Evolutionary conservation across 2,113 vertebrate genomes (phyloP), one percentile per base, ranked within the genome.

Genomic region (Sylvilagus bachmani): DNA sequence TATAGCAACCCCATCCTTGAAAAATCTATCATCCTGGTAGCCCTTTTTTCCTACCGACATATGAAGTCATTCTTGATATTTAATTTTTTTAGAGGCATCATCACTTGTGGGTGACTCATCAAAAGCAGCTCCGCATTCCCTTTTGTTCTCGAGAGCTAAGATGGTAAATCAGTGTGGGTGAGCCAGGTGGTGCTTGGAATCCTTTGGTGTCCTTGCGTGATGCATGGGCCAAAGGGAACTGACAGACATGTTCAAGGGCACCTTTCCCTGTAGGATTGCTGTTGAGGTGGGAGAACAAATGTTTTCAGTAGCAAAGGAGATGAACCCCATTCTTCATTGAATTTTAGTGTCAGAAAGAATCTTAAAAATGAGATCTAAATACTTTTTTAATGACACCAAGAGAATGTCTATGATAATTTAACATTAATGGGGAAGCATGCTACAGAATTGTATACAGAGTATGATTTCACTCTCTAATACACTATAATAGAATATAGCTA

Each of bases 361-460:
- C 53, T 94, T 94, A 85, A 75, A 89, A 91, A 92, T 70, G 49
- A 95, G 67, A 55, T 70, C 69, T 91, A 90, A 51, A 70, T 88
- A 94, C 81, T 88, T 55, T 93, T 93, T 90, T 95, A 88, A 95
- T 85, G 85, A 85, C 78, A 85, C 14, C 49, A 29, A 81, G 51
- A 93, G 62, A 92, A 85, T 3, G 6, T 58, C 79, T 86, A 75
- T 66, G 88, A 64, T 90, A 51, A 92, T 86, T 82, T 89, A 93
- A 96, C 73, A 91, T 29, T 25, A 38, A 38, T 24, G 24, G 2
- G 53, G 66, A 70, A 36, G 27, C 64, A 58, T 38, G 49, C 86
- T 55, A 84, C 55, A 53, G 84, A 91, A 82, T 87, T 66, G 19
- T 44, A 86, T 38, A n/a, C 17, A 86, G 24, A 78, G 17, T 25